phyloP scores from a whole-genome alignment of 64 coral and sea anemone genomes.

The Montipora efflorescens region DNA sequence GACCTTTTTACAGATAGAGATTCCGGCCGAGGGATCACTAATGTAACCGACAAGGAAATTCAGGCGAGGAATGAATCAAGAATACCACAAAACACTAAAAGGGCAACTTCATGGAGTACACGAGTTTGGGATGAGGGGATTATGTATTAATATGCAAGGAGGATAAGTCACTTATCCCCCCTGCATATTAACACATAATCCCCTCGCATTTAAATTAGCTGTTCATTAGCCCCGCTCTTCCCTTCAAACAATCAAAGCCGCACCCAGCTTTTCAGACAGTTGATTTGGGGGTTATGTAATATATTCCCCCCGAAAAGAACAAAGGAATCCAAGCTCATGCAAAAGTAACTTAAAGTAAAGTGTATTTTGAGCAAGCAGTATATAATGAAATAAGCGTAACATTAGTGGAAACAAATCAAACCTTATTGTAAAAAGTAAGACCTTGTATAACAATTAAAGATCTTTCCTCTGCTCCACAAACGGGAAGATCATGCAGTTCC shows the following conservation, averaged over 20 bases:
- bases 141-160: no score
- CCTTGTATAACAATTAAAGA: conserved; percentile 70
- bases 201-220: conserved; percentile 20
- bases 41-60: no score
- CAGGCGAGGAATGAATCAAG: no score
- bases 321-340: no score
- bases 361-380: no score
- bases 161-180: no score
- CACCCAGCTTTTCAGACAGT: conserved; percentile 36
- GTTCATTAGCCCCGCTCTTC: conserved; percentile 16
- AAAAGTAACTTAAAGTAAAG: no score
- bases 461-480: not conserved
- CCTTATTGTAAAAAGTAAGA: conserved; percentile 66
- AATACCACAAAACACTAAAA: no score
- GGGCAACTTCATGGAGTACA: no score
- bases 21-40: no score
- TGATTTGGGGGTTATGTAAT: conserved; percentile 20
- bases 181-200: not conserved
- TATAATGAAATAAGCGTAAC: not conserved
- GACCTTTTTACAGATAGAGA: no score
- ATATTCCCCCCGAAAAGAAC: conserved; percentile 6
- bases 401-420: not conserved
- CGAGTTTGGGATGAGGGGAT: no score
- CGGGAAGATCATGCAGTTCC: not conserved
- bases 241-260: conserved; percentile 32